Evolutionary conservation across 2,888 invertebrate species (phyloP), one percentile per base, ranked within the genome.

Genomic region (Abrostola triplasia): DNA sequence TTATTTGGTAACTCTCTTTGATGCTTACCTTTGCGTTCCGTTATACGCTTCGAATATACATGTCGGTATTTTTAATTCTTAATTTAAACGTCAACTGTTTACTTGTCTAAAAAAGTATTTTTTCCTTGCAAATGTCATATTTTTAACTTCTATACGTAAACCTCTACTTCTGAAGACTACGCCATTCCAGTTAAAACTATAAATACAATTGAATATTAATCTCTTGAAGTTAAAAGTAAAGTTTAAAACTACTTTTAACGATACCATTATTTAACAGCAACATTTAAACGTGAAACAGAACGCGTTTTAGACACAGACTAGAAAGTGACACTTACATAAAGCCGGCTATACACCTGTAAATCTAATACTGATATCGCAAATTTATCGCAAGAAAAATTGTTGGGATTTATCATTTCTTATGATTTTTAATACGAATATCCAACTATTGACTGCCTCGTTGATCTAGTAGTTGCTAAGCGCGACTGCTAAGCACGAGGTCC

Each of bases 1-100:
- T 59, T 79, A 77, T 79, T 85, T 86, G 87, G 86, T 86, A 86
- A 86, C 85, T 82, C 67, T 82, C 70, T 77, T 80, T 77, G 81
- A 77, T 73, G 68, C 56, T 67, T 68, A 73, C 67, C 65, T 65
- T 57, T 41, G 50, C 66, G 55, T 68, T 60, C 64, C 50, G 13
- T 60, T 59, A 54, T 35, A 71, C 49, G 54, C 59, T 24, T 24
- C n/a, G n/a, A n/a, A n/a, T n/a, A n/a, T 24, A 24, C 1, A 24
- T 24, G 24, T 24, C 24, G 24, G 24, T 24, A 24, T 24, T 24
- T 24, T 24, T 24, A 24, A n/a, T 24, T 4, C 24, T 4, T 4
- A 24, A 24, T 24, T 24, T 24, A 24, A 2, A 24, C 24, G 24
- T 24, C 24, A 24, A 24, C 24, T 24, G 24, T 24, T 24, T 24